Evolutionary conservation across 2,888 invertebrate genomes (phyloP).

Genomic region (Brachylomia viminalis): DNA sequence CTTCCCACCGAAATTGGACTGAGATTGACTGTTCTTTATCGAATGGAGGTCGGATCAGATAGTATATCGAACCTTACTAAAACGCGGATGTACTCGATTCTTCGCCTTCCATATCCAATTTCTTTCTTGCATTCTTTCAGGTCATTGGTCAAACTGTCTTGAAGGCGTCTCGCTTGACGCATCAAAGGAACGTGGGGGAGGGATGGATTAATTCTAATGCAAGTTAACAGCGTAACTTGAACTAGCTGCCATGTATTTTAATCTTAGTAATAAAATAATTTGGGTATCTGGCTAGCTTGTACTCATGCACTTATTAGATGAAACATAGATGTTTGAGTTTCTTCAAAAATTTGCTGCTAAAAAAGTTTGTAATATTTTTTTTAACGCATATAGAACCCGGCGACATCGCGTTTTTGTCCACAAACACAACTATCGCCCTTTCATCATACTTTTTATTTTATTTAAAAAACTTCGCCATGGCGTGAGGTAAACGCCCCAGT

Average conservation of each 20-base stretch:
- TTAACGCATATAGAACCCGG: background rate
- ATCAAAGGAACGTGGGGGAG: conserved; percentile 6
- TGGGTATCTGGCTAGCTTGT: background rate
- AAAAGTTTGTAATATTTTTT: background rate
- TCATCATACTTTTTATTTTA: conserved; percentile 24
- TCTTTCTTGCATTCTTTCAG: conserved; percentile 43
- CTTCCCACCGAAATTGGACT: background rate
- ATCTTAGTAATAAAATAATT: background rate
- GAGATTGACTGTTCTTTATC: background rate
- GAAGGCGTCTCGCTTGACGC: conserved; percentile 27
- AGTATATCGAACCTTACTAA: background rate
- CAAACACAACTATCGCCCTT: conserved; percentile 41
- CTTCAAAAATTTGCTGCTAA: background rate
- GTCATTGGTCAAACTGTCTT: conserved; percentile 35
- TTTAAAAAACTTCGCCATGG: conserved; percentile 51
- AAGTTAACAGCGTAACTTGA: background rate
- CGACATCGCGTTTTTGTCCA: background rate
- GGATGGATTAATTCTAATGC: background rate
- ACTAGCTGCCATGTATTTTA: background rate
- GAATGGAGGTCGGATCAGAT: background rate
- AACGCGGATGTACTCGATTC: conserved; percentile 1
- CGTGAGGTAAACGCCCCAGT: conserved; percentile 67
- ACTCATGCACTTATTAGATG: background rate
- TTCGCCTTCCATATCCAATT: conserved; percentile 32
- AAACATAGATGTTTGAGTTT: background rate